phyloP scores from a whole-genome alignment of 2,797 vertebrate species.

The Chrosomus eos region DNA sequence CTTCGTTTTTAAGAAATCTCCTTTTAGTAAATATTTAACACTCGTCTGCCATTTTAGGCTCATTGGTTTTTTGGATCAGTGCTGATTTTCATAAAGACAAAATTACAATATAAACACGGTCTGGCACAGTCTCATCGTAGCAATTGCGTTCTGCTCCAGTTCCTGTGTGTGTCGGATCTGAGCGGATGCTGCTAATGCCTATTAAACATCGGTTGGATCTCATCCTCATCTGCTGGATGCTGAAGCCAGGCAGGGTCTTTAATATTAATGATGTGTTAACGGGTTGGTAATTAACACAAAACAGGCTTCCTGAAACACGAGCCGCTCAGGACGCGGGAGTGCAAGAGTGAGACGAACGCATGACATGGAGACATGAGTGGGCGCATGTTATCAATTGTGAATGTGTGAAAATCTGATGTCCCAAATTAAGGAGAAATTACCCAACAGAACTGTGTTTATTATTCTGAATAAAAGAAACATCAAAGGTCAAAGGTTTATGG shows the following conservation, averaged over 20 bases:
- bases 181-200: conserved; percentile 18
- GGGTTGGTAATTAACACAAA: conserved; percentile 49
- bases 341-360: background rate
- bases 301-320: conserved; percentile 3
- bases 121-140: background rate
- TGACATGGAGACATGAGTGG: background rate
- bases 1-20: background rate
- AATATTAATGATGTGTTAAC: conserved; percentile 45
- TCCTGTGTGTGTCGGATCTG: background rate
- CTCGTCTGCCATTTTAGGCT: background rate
- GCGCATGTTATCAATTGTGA: background rate
- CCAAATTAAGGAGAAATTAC: background rate
- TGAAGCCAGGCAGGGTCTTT: conserved; percentile 29
- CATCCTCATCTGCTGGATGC: background rate
- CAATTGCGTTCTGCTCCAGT: background rate
- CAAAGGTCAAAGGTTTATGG: conserved; percentile 8
- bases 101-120: background rate
- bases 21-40: background rate
- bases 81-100: background rate
- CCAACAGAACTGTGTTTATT: background rate
- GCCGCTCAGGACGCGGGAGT: background rate
- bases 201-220: background rate
- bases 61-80: background rate
- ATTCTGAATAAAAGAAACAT: background rate
- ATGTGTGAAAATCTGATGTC: background rate